Evolutionary conservation across 1,140 invertebrate species (phyloP), one percentile per base, ranked within the genome.

Genomic region (Drosophila subobscura): DNA sequence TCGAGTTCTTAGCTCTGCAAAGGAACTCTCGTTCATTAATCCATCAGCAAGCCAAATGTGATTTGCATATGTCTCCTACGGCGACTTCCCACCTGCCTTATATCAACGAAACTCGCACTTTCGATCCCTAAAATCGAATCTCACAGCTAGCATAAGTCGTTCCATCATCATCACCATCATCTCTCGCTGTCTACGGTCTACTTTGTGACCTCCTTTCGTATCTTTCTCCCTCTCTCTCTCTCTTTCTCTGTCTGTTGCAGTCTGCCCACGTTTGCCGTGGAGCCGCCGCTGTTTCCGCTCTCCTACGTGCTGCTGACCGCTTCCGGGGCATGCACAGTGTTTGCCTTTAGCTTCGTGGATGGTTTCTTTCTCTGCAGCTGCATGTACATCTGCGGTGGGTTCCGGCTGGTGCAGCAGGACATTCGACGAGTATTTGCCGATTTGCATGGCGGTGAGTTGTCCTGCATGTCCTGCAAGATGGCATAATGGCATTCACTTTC

Each of bases 311-410:
- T 88, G 29, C 63, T 91, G 46, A 71, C 77, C 23, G 60, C 72
- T 33, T 90, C 90, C 29, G 80, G 86, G 2, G 58, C 57, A n/a
- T 90, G 90, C 56, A 91, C 90, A 2, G 84, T 89, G 6, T 89
- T 78, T 45, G 74, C 71, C 20, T 90, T 91, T 14, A 89, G 84
- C 56, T 77, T 70, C 25, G 80, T 90, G 25, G 90, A 91, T 49
- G 90, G 90, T 6, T 89, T 89, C 58, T 91, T 90, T 46, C 46
- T 91, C 8, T 91, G 90, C 57, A 70, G 80, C 47, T 91, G 88
- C 59, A 7, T 89, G 41, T 91, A 91, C 49, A 86, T 90, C 22
- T 77, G 84, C 37, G 88, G 75, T 2, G 57, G 86, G 5, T 91
- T 91, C 57, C 78, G 84, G 3, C 58, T 90, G 22, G 47, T 91